Evolutionary conservation across 2,797 vertebrate species (phyloP).

Genomic region (Centropyge bicolor): DNA sequence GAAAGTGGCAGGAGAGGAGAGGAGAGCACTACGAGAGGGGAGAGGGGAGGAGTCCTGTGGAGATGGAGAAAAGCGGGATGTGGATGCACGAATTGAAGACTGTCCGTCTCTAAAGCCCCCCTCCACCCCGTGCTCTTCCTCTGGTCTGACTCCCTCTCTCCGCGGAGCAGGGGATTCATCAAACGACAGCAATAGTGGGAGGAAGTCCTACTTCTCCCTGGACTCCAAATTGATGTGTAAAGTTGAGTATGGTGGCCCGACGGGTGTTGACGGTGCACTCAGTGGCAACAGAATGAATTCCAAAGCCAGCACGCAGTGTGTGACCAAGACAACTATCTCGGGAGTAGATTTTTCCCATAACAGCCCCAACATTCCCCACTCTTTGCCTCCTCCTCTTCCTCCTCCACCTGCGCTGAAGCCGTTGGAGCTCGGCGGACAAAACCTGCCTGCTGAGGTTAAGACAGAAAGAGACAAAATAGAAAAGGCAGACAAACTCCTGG

Average conservation of each 20-base stretch:
- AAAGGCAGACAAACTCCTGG: slow-evolving; percentile 84
- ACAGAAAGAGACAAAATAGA: slow-evolving; percentile 86
- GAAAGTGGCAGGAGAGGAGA: slow-evolving; percentile 82
- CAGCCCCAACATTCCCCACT: slow-evolving; percentile 79
- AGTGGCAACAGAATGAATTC: slow-evolving; percentile 80
- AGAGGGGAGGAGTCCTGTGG: slow-evolving; percentile 80
- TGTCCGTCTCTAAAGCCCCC: slow-evolving; percentile 83
- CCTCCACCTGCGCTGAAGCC: slow-evolving; percentile 88
- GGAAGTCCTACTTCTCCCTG: slow-evolving; percentile 86
- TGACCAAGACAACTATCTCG: slow-evolving; percentile 80
- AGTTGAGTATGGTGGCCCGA: slow-evolving; percentile 80
- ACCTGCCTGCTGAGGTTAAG: slow-evolving; percentile 81
- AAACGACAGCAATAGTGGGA: slow-evolving; percentile 79
- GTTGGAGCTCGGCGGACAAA: slow-evolving; percentile 84
- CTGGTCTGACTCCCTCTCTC: slow-evolving; percentile 78
- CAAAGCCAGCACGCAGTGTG: slow-evolving; percentile 84
- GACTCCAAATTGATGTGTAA: slow-evolving; percentile 87
- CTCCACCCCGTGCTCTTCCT: slow-evolving; percentile 79
- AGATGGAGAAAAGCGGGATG: slow-evolving; percentile 83
- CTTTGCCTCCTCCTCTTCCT: slow-evolving; percentile 84
- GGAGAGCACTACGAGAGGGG: slow-evolving; percentile 74
- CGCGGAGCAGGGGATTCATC: slow-evolving; percentile 80
- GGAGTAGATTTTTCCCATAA: slow-evolving; percentile 84
- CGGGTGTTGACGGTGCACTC: slow-evolving; percentile 72
- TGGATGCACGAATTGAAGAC: slow-evolving; percentile 80